Evolutionary conservation across 2,797 vertebrate species (phyloP).

Genomic region (Micropoecilia bifurca): DNA sequence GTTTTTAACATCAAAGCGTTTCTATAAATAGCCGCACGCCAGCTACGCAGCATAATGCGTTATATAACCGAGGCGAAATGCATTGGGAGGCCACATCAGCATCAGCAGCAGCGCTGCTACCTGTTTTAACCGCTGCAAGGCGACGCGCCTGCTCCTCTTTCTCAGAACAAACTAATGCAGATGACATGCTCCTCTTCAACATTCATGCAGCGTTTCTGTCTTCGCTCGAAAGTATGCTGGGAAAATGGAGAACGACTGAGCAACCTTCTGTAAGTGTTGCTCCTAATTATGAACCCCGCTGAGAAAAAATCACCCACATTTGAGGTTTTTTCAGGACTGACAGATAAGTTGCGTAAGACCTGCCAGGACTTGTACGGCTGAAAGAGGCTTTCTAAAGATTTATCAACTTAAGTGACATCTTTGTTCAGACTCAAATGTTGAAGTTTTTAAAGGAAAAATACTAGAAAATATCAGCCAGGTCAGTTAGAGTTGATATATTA

Average conservation of each 20-base stretch:
- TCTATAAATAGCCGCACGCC: slow-evolving; percentile 71
- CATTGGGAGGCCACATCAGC: slow-evolving; percentile 58
- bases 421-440: background rate
- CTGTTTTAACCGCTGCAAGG: slow-evolving; percentile 53
- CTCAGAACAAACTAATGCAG: slow-evolving; percentile 29
- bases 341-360: background rate
- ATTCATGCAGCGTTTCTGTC: slow-evolving; percentile 51
- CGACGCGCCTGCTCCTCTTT: slow-evolving; percentile 5
- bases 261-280: background rate
- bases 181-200: slow-evolving; percentile 51
- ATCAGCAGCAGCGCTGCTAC: slow-evolving; percentile 59
- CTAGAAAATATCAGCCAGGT: background rate
- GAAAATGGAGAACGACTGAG: slow-evolving; percentile 3
- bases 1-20: slow-evolving; percentile 62
- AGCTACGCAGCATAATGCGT: slow-evolving; percentile 61
- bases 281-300: background rate
- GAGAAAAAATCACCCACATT: background rate
- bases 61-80: slow-evolving; percentile 70
- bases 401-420: background rate
- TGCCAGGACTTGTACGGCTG: background rate
- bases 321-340: slow-evolving; percentile 2
- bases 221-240: slow-evolving; percentile 50
- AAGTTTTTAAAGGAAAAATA: background rate
- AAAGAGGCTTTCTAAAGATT: background rate
- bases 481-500: background rate